phyloP scores from a whole-genome alignment of 2,888 invertebrate species.

The Caprella mutica region DNA sequence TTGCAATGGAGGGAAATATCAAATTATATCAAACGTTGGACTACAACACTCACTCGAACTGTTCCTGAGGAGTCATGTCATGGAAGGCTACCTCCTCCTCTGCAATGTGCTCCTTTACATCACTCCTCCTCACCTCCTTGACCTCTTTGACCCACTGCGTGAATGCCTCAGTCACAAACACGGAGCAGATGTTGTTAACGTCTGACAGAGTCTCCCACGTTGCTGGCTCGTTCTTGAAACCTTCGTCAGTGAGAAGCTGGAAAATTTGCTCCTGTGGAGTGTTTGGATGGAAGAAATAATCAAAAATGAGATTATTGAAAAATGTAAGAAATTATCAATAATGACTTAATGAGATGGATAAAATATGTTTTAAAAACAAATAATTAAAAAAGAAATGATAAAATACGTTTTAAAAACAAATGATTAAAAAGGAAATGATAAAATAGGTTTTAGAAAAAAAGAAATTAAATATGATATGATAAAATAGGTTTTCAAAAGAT shows the following conservation, averaged over 20 bases:
- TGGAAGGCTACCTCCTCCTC: too few relatives aligned
- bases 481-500: too few relatives aligned
- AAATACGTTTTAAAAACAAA: neutral
- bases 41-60: too few relatives aligned
- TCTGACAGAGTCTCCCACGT: conserved; percentile 49
- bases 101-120: too few relatives aligned
- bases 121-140: too few relatives aligned
- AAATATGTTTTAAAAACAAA: too few relatives aligned
- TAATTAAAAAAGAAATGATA: neutral
- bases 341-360: neutral
- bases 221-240: conserved; percentile 46
- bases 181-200: conserved; percentile 46
- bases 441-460: too few relatives aligned
- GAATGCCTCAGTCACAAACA: conserved; percentile 47
- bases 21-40: too few relatives aligned
- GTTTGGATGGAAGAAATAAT: neutral
- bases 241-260: conserved; percentile 48
- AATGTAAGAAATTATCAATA: neutral
- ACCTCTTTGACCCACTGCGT: too few relatives aligned
- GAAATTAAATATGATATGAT: too few relatives aligned
- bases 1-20: too few relatives aligned
- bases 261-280: conserved; percentile 39
- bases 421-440: neutral
- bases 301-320: neutral
- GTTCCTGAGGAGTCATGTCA: too few relatives aligned